Evolutionary conservation across 2,113 vertebrate species (phyloP).

Genomic region (Phasianus colchicus): DNA sequence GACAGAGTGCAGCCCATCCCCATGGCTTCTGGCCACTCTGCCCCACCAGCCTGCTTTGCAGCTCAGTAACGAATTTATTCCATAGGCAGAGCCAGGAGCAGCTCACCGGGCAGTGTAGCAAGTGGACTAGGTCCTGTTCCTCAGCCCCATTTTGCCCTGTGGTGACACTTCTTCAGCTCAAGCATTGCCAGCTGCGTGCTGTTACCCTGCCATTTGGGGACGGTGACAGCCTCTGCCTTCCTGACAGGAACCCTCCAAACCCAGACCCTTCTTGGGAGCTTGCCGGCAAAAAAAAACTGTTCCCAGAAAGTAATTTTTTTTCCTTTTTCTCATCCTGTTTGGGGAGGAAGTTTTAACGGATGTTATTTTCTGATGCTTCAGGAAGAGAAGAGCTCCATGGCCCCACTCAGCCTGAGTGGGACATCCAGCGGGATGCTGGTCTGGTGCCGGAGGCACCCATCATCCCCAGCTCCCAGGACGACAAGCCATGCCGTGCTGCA

Average conservation of each 20-base stretch:
- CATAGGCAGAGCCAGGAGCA: neutral
- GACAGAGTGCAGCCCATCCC: neutral
- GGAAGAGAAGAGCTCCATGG: neutral
- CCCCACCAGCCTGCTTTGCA: neutral
- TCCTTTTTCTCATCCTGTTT: neutral
- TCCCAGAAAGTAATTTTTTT: neutral
- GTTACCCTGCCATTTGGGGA: neutral
- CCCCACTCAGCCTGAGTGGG: accelerated
- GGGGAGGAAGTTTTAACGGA: neutral
- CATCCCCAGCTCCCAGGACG: neutral
- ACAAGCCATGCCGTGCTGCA: accelerated
- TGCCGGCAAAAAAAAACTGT: neutral
- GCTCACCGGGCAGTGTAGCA: neutral
- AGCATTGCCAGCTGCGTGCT: neutral
- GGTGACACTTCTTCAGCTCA: neutral
- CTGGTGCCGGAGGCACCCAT: neutral
- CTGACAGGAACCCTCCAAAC: neutral
- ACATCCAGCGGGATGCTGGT: neutral
- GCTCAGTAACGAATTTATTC: neutral
- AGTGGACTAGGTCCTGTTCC: accelerated
- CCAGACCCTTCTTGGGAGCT: neutral
- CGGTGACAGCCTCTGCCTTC: neutral
- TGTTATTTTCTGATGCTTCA: neutral
- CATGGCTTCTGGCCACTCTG: neutral
- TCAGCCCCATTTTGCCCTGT: neutral